These are phyloP conservation scores for Pholis gunnellus DNA, from an alignment of 2,113 vertebrate species.

Conservation along the genomic window DNA sequence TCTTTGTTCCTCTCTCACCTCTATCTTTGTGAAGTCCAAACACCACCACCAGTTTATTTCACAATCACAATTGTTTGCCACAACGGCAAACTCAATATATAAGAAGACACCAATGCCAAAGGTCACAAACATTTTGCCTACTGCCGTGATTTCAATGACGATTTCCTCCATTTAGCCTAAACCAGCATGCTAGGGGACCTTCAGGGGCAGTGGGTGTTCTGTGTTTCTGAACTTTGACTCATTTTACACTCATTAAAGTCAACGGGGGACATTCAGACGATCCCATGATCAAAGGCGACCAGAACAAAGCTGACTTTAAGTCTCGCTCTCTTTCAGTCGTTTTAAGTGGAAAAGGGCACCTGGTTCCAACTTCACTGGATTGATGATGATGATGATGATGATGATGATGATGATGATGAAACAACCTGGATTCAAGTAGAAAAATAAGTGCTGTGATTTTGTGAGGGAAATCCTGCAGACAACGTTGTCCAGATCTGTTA, in stretches of 20 bases:
- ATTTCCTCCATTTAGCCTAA: not conserved
- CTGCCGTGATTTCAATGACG: not conserved
- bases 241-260: slow-evolving; percentile 8
- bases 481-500: not conserved
- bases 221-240: slow-evolving; percentile 13
- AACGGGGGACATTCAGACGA: not conserved
- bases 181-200: not conserved
- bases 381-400: not conserved
- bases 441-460: not conserved
- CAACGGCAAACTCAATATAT: not conserved
- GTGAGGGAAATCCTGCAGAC: not conserved
- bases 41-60: not conserved
- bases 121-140: not conserved
- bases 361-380: not conserved
- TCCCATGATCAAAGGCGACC: slow-evolving; percentile 23
- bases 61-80: not conserved
- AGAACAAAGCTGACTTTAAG: slow-evolving; percentile 20
- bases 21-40: slow-evolving; percentile 41
- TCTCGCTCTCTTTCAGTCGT: not conserved
- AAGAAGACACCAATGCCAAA: not conserved
- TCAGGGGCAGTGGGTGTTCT: not conserved
- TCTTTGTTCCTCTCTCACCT: slow-evolving; percentile 83
- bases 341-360: not conserved
- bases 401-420: not conserved
- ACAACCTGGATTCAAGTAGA: not conserved